Base-by-base conservation (phyloP, 2,888 invertebrate genomes). In the Eilema griseolum region DNA sequence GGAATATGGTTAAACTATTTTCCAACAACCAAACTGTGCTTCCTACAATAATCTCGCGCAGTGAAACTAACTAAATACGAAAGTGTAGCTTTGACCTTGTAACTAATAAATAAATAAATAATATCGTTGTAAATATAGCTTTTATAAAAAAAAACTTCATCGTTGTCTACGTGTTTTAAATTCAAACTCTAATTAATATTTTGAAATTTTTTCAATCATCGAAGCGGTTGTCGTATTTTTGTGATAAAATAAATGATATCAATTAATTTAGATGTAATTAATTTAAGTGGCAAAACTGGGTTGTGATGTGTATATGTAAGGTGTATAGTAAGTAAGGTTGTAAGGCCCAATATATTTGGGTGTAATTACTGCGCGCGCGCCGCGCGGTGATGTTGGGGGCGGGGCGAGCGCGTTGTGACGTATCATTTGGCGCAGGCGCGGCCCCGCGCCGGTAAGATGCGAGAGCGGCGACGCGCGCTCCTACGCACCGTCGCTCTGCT, bases 181-280 rank as follows among this genome's bases (percentile, higher is more conserved):
- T 72, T 67, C 73, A 69, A 71, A 74, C 66, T 76, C 65, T 68
- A 64, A 84, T 59, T 78, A 72, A 79, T 76, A 90, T 92, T 93
- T 91, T 88, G 89, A 90, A 92, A 88, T 85, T 90, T 93, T 93
- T 92, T 90, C 86, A 81, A 90, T 90, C 94, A 94, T 94, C 94
- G 95, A 95, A 95, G 91, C 93, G 95, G 95, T 95, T 95, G 95
- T 95, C 95, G 95, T 95, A 94, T 95, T 94, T 95, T 95, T 94
- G 95, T 95, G 94, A 95, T 94, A 93, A 88, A 74, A 78, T 85
- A 83, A 82, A 79, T 81, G 76, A 78, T 83, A 87, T 86, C 84
- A 85, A 86, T 85, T 86, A 84, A 83, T 78, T 70, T 83, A 81
- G 80, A 52, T 66, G 80, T 83, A 84, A 85, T 86, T 84, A 83